Percentiles rank a stretch among this genome's conserved stretches.
These are phyloP conservation scores for Micrastur ruficollis DNA, from an alignment of 2,797 vertebrate genomes.

Conservation along the genomic window DNA sequence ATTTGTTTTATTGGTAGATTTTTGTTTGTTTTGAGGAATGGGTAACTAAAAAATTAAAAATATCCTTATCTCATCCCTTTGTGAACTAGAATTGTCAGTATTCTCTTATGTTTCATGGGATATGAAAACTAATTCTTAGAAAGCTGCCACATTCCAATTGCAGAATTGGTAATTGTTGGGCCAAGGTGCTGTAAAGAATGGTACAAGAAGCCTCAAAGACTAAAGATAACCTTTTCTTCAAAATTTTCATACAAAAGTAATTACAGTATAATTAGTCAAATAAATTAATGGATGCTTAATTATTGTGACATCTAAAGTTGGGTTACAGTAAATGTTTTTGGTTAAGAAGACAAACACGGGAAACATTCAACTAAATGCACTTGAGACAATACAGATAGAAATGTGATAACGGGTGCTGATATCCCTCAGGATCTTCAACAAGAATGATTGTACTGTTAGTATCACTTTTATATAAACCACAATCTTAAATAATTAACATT, in stretches of 20 bases:
- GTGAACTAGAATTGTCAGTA: background rate
- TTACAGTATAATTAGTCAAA: background rate
- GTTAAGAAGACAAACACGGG: background rate
- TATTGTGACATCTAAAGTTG: background rate
- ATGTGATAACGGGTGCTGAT: accelerated
- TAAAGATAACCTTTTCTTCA: background rate
- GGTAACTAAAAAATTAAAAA: background rate
- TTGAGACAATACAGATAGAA: background rate
- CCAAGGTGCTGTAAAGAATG: background rate
- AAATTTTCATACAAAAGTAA: background rate
- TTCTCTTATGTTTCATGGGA: background rate
- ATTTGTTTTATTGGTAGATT: background rate
- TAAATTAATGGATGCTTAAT: background rate
- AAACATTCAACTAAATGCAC: background rate
- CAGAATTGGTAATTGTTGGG: background rate
- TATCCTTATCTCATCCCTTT: background rate
- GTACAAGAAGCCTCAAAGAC: background rate
- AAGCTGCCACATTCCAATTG: background rate
- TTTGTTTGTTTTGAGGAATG: background rate
- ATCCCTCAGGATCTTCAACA: background rate
- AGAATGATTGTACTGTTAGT: background rate
- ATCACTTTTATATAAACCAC: background rate
- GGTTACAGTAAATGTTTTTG: background rate
- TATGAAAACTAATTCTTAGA: background rate
- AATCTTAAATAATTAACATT: background rate